These are phyloP conservation scores for Gymnorhina tibicen DNA, from an alignment of 2,113 vertebrate genomes.

Conservation along the genomic window DNA sequence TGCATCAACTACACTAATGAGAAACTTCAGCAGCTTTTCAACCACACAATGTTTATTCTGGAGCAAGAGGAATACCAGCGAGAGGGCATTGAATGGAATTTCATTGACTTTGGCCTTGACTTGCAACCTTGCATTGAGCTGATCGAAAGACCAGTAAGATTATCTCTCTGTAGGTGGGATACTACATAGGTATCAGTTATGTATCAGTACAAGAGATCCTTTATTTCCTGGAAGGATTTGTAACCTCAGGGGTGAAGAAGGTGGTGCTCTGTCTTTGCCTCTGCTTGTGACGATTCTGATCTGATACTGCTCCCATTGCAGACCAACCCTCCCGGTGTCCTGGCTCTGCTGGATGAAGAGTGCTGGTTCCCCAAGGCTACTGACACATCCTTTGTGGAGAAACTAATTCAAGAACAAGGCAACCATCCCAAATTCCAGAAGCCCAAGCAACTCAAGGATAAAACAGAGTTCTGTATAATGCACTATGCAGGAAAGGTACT, in stretches of 20 bases:
- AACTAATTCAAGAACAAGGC: slow-evolving; percentile 86
- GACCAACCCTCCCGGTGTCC: slow-evolving; percentile 94
- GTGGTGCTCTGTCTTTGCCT: not conserved
- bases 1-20: slow-evolving; percentile 99
- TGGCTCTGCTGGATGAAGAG: slow-evolving; percentile 95
- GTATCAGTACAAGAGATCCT: not conserved
- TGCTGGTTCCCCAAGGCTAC: slow-evolving; percentile 99
- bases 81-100: slow-evolving; percentile 95
- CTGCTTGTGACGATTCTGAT: not conserved
- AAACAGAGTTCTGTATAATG: slow-evolving; percentile 92
- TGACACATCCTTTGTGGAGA: slow-evolving; percentile 95
- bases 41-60: slow-evolving; percentile 97
- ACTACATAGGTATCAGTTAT: not conserved
- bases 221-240: not conserved
- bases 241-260: not conserved
- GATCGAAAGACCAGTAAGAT: slow-evolving; percentile 88
- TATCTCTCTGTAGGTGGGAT: not conserved
- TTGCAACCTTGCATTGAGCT: slow-evolving; percentile 96
- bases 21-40: slow-evolving; percentile 97
- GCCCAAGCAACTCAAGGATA: slow-evolving; percentile 95
- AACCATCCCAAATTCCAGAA: slow-evolving; percentile 94
- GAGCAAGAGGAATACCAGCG: slow-evolving; percentile 97
- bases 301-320: slow-evolving; percentile 33
- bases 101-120: slow-evolving; percentile 96
- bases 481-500: slow-evolving; percentile 94